Evolutionary conservation across 2,888 invertebrate species (phyloP), one percentile per base, ranked within the genome.

Genomic region (Pharmacophagus antenor): DNA sequence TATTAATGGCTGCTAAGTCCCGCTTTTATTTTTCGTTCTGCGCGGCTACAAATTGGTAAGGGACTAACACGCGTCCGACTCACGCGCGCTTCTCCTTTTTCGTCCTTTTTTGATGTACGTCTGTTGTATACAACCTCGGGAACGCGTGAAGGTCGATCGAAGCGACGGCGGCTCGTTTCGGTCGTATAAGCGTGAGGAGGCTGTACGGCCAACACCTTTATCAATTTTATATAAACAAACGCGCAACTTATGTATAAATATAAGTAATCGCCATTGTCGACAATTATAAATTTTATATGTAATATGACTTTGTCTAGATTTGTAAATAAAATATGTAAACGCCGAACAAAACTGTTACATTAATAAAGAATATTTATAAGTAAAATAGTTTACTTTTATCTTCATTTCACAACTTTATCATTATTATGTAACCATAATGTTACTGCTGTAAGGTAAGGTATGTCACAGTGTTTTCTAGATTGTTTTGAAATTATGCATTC

Each of bases 21-120:
- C 48, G 22, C 66, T 72, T 77, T 80, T 80, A 75, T 78, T 80
- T 77, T 74, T 70, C 69, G 61, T 70, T 67, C 61, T 66, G 70
- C 64, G 69, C 65, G 57, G 65, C 70, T 80, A 85, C 85, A 85
- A 85, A 85, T 85, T 85, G 81, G 79, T 81, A 72, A 74, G 76
- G 74, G 73, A 69, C 74, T 67, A 73, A 74, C 77, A 75, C 72
- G 76, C 73, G 67, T 73, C 71, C 65, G 59, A 58, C 71, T 72
- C 79, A 76, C 80, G 79, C 77, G 74, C 76, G 74, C 61, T 63
- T 62, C 63, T 54, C 55, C 63, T 70, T 65, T 67, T 67, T 50
- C 12, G 42, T 21, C 62, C 64, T 67, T 69, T 72, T 80, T 74
- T 72, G 62, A 72, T 74, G 73, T 74, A 74, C 69, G 69, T 67